A percentile compares a stretch with the other conserved stretches of the same genome.
Conservation (phyloP, 2,888 invertebrate species). For the Sphaeridia pumilis region DNA sequence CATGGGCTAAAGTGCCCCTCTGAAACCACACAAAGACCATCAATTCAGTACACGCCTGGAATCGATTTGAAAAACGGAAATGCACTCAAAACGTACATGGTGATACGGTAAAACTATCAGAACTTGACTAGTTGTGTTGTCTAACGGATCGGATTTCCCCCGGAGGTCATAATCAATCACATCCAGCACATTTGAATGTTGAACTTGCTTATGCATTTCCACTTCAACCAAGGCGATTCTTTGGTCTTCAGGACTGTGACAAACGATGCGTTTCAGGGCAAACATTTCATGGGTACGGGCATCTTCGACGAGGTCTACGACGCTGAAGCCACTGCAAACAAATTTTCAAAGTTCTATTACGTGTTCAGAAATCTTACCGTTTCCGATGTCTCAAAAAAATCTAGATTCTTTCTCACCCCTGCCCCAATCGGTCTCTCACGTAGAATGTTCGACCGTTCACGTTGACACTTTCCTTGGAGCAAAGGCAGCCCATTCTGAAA, state of each 20-base stretch:
- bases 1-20: slow-evolving; percentile 61
- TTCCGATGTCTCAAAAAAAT: too few species aligned
- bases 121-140: slow-evolving; percentile 58
- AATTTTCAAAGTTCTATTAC: too few species aligned
- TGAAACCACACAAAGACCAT: slow-evolving; percentile 37
- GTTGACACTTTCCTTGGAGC: slow-evolving; percentile 56
- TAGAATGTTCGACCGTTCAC: slow-evolving; percentile 59
- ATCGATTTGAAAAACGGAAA: too few species aligned
- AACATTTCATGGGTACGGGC: slow-evolving; percentile 51
- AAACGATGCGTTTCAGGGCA: slow-evolving; percentile 68
- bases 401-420: slow-evolving; percentile 43
- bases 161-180: slow-evolving; percentile 56
- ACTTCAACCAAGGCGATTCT: slow-evolving; percentile 51
- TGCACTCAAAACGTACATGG: slow-evolving; percentile 45
- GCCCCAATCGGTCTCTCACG: slow-evolving; percentile 45
- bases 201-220: slow-evolving; percentile 55
- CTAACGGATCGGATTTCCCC: slow-evolving; percentile 51
- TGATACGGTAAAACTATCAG: slow-evolving; percentile 64
- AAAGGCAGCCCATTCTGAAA: slow-evolving; percentile 62
- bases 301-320: slow-evolving; percentile 64
- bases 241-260: slow-evolving; percentile 66
- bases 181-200: slow-evolving; percentile 61
- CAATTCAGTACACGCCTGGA: too few species aligned
- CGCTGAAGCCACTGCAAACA: slow-evolving; percentile 69
- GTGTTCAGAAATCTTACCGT: too few species aligned